These are phyloP conservation scores for Brachyalestes nurse DNA, from an alignment of 2,797 vertebrate species.

Conservation along the genomic window DNA sequence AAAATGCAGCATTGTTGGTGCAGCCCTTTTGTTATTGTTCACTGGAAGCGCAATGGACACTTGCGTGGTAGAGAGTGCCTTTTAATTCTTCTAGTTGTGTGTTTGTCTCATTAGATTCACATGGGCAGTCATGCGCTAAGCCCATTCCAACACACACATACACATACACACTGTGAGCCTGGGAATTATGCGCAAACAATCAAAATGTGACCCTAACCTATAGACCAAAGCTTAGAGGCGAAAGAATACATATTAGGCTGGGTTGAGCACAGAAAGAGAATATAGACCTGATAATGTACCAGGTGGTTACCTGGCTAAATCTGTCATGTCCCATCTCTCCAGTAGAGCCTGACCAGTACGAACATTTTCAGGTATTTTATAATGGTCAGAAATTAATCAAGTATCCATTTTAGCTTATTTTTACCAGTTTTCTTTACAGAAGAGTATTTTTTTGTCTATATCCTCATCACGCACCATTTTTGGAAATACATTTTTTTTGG, in stretches of 20 bases:
- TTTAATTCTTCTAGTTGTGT: conserved; percentile 17
- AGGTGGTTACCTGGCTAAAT: not conserved
- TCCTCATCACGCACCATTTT: too few relatives aligned
- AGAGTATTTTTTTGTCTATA: too few relatives aligned
- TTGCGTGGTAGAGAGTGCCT: conserved; percentile 37
- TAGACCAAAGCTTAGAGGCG: not conserved
- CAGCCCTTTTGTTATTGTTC: conserved; percentile 62
- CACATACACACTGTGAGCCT: not conserved
- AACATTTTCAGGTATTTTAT: too few relatives aligned
- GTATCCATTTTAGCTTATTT: too few relatives aligned
- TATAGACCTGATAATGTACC: not conserved
- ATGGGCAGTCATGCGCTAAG: conserved; percentile 32
- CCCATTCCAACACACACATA: not conserved
- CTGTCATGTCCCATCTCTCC: not conserved
- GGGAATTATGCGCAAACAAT: conserved; percentile 22
- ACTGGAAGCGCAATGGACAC: conserved; percentile 53
- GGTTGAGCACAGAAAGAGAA: not conserved
- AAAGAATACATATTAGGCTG: not conserved
- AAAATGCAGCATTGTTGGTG: conserved; percentile 61
- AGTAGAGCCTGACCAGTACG: too few relatives aligned
- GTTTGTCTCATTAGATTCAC: conserved; percentile 39
- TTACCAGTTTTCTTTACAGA: too few relatives aligned
- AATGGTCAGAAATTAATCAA: too few relatives aligned
- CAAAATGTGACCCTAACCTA: not conserved
- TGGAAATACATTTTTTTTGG: too few relatives aligned